These are phyloP conservation scores for Chloroclystis v-ata DNA, from an alignment of 2,888 invertebrate genomes.

Conservation along the genomic window DNA sequence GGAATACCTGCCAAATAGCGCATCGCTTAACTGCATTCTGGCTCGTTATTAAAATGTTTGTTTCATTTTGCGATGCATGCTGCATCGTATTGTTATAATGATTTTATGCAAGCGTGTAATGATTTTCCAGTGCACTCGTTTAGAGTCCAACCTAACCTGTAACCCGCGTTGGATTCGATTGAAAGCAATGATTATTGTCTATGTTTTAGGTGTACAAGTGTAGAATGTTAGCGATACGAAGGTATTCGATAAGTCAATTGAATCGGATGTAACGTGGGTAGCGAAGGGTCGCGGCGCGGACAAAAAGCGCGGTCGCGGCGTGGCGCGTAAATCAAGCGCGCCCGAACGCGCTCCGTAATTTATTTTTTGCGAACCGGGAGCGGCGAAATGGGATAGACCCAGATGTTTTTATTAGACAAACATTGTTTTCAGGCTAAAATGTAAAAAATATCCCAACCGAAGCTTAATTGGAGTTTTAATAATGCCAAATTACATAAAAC, in stretches of 20 bases:
- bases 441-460: neutral
- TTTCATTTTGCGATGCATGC: constrained; percentile 6
- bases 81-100: neutral
- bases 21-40: constrained; percentile 12
- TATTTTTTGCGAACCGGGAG: constrained; percentile 26
- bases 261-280: neutral
- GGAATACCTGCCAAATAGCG: constrained; percentile 34
- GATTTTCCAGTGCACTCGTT: too few species aligned
- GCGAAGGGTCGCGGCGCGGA: constrained; percentile 11
- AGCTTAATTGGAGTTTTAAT: neutral
- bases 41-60: constrained; percentile 17
- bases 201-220: too few species aligned
- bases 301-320: constrained; percentile 24
- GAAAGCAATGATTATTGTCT: too few species aligned
- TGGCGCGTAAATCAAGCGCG: constrained; percentile 26
- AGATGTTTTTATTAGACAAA: constrained; percentile 1
- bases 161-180: too few species aligned
- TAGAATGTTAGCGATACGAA: neutral
- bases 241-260: constrained; percentile 1
- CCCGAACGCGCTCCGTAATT: constrained; percentile 19
- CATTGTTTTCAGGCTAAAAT: neutral
- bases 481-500: neutral
- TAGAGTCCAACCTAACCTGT: too few species aligned
- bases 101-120: neutral
- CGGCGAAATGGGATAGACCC: constrained; percentile 8